Conservation (phyloP, 2,113 vertebrate genomes). For the Anseranas semipalmata region DNA sequence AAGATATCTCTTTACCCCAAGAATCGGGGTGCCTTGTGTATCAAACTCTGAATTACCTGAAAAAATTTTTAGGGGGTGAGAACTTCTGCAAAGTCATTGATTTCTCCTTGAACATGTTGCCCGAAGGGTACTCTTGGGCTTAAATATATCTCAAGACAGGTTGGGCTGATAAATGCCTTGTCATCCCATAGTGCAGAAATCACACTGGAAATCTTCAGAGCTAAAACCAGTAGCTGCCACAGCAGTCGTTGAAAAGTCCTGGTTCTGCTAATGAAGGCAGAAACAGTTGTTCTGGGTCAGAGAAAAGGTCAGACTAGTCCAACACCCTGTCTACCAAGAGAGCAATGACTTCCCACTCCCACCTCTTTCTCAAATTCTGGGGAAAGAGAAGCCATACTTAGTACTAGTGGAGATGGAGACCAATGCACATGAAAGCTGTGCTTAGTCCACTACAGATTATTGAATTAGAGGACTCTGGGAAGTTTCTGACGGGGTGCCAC, state of each 20-base stretch:
- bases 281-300: not conserved
- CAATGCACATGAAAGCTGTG: fast-evolving
- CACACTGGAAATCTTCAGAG: not conserved
- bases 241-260: not conserved
- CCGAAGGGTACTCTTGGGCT: not conserved
- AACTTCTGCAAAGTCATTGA: not conserved
- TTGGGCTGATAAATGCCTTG: not conserved
- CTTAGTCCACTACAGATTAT: fast-evolving
- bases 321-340: not conserved
- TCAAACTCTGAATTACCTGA: not conserved
- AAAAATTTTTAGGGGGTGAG: not conserved
- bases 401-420: not conserved
- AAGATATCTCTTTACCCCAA: not conserved
- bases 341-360: not conserved
- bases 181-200: not conserved
- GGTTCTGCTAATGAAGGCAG: fast-evolving
- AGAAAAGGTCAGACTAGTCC: not conserved
- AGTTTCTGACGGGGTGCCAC: not conserved
- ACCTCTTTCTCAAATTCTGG: not conserved
- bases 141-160: not conserved
- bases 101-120: not conserved
- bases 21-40: not conserved
- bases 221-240: not conserved
- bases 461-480: not conserved
- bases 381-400: fast-evolving